Conservation (phyloP, 1,140 invertebrate genomes). For the Lanistes nyassanus region DNA sequence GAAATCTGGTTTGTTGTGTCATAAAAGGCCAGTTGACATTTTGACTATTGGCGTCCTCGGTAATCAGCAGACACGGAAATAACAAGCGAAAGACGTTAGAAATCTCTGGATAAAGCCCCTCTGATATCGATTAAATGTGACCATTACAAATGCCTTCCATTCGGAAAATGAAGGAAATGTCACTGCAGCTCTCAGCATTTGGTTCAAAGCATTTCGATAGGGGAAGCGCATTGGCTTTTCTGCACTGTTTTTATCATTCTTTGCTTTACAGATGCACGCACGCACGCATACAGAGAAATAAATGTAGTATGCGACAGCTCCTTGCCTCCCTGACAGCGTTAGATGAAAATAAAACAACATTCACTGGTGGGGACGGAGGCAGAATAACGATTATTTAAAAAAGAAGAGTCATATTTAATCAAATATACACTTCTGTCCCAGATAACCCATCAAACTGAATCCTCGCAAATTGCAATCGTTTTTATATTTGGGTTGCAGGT, state of each 20-base stretch:
- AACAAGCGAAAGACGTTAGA: too few species aligned
- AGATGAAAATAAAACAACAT: not conserved
- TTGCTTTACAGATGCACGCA: not conserved
- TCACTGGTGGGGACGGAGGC: not conserved
- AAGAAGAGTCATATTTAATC: not conserved
- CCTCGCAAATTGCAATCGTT: not conserved
- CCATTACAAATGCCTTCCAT: too few species aligned
- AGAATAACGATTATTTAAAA: not conserved
- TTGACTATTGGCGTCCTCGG: too few species aligned
- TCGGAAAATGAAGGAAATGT: too few species aligned
- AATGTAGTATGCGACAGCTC: not conserved
- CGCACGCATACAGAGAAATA: not conserved
- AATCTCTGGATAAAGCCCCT: too few species aligned
- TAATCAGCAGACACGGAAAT: too few species aligned
- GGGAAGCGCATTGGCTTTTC: too few species aligned
- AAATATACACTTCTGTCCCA: not conserved
- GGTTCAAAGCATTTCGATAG: too few species aligned
- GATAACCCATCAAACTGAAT: not conserved
- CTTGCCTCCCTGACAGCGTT: not conserved
- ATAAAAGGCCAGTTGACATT: too few species aligned
- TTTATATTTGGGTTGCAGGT: constrained; percentile 1
- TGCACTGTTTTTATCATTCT: not conserved
- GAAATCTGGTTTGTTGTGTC: too few species aligned
- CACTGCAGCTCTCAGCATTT: too few species aligned
- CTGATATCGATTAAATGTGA: too few species aligned